Conservation (phyloP, 2,113 vertebrate species). For the Paradoxurus hermaphroditus region DNA sequence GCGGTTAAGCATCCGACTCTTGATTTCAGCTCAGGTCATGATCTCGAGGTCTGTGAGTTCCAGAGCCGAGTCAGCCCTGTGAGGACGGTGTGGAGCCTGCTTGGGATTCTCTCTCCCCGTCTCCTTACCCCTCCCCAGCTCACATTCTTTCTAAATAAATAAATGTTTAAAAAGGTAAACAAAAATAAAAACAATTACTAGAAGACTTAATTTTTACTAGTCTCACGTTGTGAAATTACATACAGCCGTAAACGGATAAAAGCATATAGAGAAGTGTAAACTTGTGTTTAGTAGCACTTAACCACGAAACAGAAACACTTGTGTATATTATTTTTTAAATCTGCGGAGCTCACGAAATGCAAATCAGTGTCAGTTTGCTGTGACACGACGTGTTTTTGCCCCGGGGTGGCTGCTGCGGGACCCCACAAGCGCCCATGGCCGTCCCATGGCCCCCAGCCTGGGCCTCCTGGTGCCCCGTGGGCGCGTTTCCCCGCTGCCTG, state of each 20-base stretch:
- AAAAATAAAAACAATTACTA: not conserved
- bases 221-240: not conserved
- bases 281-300: not conserved
- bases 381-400: not conserved
- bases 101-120: no score
- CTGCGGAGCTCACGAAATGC: not conserved
- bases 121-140: no score
- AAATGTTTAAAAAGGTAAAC: no score
- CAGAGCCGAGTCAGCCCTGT: no score
- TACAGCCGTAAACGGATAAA: not conserved
- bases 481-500: no score
- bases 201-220: not conserved
- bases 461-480: accelerated
- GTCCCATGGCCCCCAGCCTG: not conserved
- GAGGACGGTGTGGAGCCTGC: no score
- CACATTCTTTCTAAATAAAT: no score
- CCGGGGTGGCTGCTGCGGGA: not conserved
- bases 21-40: no score
- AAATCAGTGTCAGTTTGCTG: not conserved
- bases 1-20: no score
- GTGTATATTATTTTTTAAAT: not conserved
- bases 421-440: not conserved
- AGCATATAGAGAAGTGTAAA: not conserved
- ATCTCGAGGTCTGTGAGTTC: no score
- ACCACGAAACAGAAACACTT: not conserved